Percentiles rank a stretch among this genome's conserved stretches.
Conservation (phyloP, 1,140 invertebrate genomes). For the Temnothorax curvispinosus region DNA sequence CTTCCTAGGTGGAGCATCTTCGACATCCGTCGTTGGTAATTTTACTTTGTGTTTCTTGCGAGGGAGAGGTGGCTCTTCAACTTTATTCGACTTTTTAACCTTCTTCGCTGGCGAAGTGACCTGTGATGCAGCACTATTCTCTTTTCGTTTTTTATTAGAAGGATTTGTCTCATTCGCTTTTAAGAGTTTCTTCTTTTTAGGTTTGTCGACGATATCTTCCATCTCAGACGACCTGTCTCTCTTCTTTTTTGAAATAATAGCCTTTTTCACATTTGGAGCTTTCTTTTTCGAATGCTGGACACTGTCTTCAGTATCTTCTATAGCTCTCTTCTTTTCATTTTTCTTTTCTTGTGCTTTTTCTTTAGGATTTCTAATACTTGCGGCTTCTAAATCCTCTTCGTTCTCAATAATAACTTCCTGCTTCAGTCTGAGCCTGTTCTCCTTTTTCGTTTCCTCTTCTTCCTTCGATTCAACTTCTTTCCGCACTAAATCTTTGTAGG, state of each 20-base stretch:
- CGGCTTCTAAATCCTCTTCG: constrained; percentile 65
- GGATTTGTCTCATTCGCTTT: constrained; percentile 40
- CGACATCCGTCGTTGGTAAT: constrained; percentile 1
- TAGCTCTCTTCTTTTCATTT: constrained; percentile 55
- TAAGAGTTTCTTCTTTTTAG: constrained; percentile 19
- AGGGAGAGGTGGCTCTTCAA: not conserved
- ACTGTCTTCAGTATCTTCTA: constrained; percentile 51
- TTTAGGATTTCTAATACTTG: not conserved
- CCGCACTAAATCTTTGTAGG: constrained; percentile 56
- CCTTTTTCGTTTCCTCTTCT: constrained; percentile 32
- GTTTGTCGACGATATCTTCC: constrained; percentile 21
- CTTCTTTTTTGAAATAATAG: not conserved
- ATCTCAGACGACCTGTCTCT: not conserved
- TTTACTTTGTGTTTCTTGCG: constrained; percentile 41
- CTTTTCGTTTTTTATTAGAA: constrained; percentile 60
- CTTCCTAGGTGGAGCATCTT: constrained; percentile 47
- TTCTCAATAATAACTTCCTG: constrained; percentile 77
- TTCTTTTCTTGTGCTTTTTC: constrained; percentile 24
- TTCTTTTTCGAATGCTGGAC: constrained; percentile 49
- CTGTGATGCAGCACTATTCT: not conserved
- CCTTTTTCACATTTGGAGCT: not conserved
- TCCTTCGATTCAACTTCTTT: constrained; percentile 52
- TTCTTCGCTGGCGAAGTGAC: not conserved
- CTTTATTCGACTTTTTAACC: constrained; percentile 28
- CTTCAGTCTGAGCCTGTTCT: constrained; percentile 43